These are phyloP conservation scores for Cecidostiba fungosa DNA, from an alignment of 2,888 invertebrate genomes.

Conservation along the genomic window DNA sequence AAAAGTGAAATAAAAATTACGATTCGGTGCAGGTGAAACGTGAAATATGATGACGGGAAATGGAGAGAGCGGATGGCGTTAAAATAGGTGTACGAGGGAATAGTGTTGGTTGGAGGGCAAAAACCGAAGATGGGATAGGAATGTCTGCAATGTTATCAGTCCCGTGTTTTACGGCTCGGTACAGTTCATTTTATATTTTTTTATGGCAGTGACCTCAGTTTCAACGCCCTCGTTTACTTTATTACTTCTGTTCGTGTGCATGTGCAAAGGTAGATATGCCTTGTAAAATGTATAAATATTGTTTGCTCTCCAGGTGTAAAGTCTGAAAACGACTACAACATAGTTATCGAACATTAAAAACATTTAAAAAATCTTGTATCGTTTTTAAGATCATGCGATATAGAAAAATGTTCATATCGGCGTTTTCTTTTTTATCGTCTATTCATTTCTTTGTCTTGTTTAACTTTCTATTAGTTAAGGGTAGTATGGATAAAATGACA, in stretches of 20 bases:
- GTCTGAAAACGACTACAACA: conserved; percentile 24
- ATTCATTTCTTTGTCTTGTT: conserved; percentile 14
- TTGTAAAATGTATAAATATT: conserved; percentile 50
- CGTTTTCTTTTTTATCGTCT: conserved; percentile 15
- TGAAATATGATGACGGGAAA: conserved; percentile 37
- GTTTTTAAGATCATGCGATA: conserved; percentile 39
- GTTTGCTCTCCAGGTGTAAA: conserved; percentile 21
- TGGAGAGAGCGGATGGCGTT: conserved; percentile 23
- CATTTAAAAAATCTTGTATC: conserved; percentile 35
- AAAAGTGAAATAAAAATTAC: conserved; percentile 39
- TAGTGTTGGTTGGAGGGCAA: neutral
- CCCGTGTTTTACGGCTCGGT: conserved; percentile 30
- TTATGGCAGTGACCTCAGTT: conserved; percentile 49
- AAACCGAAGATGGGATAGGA: conserved; percentile 37
- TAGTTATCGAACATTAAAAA: conserved; percentile 44
- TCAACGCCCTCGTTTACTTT: conserved; percentile 23
- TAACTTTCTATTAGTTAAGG: conserved; percentile 30
- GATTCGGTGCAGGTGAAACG: conserved; percentile 30
- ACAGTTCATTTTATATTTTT: conserved; percentile 42
- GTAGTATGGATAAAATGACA: conserved; percentile 57
- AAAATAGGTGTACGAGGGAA: neutral
- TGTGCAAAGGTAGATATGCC: conserved; percentile 44
- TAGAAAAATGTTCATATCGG: conserved; percentile 34
- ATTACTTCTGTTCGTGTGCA: conserved; percentile 11
- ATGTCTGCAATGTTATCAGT: conserved; percentile 45